Conservation (phyloP, 2,113 vertebrate species). For the Tor tambroides region DNA sequence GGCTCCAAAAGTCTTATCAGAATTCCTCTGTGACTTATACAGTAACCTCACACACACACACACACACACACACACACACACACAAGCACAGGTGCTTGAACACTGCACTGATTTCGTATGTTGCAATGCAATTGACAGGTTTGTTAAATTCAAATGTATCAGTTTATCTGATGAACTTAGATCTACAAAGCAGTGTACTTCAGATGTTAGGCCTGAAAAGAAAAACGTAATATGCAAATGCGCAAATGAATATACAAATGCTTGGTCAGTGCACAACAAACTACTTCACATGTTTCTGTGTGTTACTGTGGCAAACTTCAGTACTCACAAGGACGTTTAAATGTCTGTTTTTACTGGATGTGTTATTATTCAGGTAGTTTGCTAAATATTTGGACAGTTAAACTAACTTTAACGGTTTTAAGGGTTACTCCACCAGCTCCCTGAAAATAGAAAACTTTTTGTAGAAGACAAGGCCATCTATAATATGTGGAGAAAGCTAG, state of each 20-base stretch:
- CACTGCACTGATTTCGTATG: not conserved
- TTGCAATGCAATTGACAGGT: not conserved
- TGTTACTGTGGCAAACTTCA: not conserved
- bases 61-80: conserved; percentile 1
- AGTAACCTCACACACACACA: conserved; percentile 59
- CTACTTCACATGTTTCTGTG: not conserved
- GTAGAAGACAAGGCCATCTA: too few relatives aligned
- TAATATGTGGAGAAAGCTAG: too few relatives aligned
- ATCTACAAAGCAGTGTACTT: not conserved
- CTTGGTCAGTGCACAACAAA: not conserved
- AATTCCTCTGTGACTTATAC: conserved; percentile 69
- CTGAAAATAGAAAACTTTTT: too few relatives aligned
- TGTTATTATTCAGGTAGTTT: not conserved
- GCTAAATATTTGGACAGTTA: not conserved
- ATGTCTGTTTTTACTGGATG: not conserved
- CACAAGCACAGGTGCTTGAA: not conserved
- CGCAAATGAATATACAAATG: not conserved
- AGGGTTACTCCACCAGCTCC: not conserved
- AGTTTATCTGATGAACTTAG: not conserved
- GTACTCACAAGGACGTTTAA: not conserved
- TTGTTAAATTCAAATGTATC: not conserved
- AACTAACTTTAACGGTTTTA: not conserved
- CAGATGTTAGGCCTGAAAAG: not conserved
- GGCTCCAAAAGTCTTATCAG: conserved; percentile 79
- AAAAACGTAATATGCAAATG: too few relatives aligned